Evolutionary conservation across 2,113 vertebrate species (phyloP), one percentile per base, ranked within the genome.

Genomic region (Sylvilagus bachmani): DNA sequence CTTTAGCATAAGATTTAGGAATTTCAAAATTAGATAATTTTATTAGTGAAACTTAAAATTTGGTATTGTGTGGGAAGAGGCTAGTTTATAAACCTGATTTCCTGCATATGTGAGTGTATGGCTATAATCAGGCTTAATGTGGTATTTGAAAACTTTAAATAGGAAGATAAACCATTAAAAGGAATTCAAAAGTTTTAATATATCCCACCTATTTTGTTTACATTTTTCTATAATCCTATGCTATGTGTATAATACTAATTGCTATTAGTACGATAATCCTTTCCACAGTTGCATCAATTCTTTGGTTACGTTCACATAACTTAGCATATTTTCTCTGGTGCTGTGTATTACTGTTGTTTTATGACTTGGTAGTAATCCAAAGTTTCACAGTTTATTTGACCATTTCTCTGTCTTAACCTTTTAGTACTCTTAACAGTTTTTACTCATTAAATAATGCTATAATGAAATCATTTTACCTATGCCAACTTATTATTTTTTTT

Each of bases 1-100:
- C 29, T 92, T 96, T 61, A 71, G 29, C 90, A 89, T 97, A 55
- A 88, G 62, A 25, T 77, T 66, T 87, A 53, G 53, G 73, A 86
- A 84, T 64, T 78, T 17, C 84, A 92, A 96, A 93, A 27, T 96
- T 67, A 89, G 66, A 31, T 95, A 77, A 29, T 29, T 90, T 86
- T 86, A 74, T 90, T 82, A 79, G 91, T 95, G 61, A 91, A 93
- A 79, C 83, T 85, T 89, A 61, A 82, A 36, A 81, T 27, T 49
- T 85, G 64, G 25, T 80, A 12, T 86, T 94, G 80, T 91, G 8
- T 67, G 19, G 53, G 31, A 74, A 51, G 74, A 89, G 71, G 10
- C 11, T 78, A 53, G 21, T 81, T 89, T 69, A 36, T 89, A 82
- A 73, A 86, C 44, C 79, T 83, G 31, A 5, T 78, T 87, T 93